Conservation (phyloP, 2,888 invertebrate genomes). For the Dynastes tityus region DNA sequence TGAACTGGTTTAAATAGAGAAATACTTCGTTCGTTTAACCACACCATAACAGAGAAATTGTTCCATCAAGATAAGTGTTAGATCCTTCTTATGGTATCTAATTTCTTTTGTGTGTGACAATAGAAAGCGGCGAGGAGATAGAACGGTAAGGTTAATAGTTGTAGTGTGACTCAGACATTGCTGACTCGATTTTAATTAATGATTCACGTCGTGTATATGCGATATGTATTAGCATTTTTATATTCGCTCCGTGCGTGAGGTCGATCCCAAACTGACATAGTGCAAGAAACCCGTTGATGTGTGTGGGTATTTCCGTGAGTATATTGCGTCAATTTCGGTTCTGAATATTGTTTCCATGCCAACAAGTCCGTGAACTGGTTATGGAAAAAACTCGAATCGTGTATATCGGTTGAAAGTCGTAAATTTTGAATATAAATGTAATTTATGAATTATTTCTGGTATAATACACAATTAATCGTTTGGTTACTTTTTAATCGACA, state of each 20-base stretch:
- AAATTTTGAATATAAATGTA: constrained; percentile 1
- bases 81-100: constrained; percentile 31
- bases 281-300: constrained; percentile 40
- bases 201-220: constrained; percentile 47
- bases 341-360: constrained; percentile 20
- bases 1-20: background rate
- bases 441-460: background rate
- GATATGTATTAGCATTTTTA: constrained; percentile 39
- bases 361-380: background rate
- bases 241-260: constrained; percentile 41
- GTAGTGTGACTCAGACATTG: constrained; percentile 46
- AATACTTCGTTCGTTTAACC: background rate
- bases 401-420: background rate
- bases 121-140: constrained; percentile 34
- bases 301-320: constrained; percentile 41
- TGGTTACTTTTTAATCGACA: constrained; percentile 1
- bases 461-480: background rate
- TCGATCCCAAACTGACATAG: constrained; percentile 31
- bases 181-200: constrained; percentile 49
- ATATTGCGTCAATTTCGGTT: constrained; percentile 21
- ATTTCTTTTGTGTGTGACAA: constrained; percentile 38
- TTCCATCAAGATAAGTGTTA: constrained; percentile 32
- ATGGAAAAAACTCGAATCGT: background rate
- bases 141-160: constrained; percentile 41
- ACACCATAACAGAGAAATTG: background rate